Evolutionary conservation across 2,888 invertebrate species (phyloP), one percentile per base, ranked within the genome.

Genomic region (Troglohyphantes excavatus): DNA sequence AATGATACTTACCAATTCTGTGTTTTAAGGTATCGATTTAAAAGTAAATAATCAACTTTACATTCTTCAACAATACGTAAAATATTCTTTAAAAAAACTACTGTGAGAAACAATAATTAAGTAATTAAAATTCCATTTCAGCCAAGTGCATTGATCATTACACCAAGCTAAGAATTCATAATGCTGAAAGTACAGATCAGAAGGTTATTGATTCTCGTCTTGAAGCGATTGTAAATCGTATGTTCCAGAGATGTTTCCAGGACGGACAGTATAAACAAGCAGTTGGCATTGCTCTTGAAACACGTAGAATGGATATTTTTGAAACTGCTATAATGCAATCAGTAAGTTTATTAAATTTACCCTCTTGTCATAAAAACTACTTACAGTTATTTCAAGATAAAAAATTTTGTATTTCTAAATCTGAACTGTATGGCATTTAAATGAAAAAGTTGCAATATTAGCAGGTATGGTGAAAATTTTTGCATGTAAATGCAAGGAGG

Each of bases 71-170:
- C n/a, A n/a, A n/a, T n/a, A n/a, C n/a, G n/a, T n/a, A n/a, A n/a
- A n/a, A n/a, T n/a, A n/a, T n/a, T n/a, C n/a, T n/a, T n/a, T n/a
- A n/a, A n/a, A n/a, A n/a, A n/a, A n/a, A n/a, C n/a, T n/a, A n/a
- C n/a, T n/a, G n/a, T n/a, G n/a, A n/a, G n/a, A n/a, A n/a, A n/a
- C n/a, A n/a, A n/a, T n/a, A n/a, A n/a, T n/a, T n/a, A n/a, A n/a
- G n/a, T n/a, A n/a, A n/a, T n/a, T n/a, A n/a, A n/a, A 61, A 0
- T 21, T 72, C 23, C 75, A 33, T 94, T 94, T 79, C 92, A 95
- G 98, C 98, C 1, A 99, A 99, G 94, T 99, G 98, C 93, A 98
- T 99, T 92, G 99, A 99, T 94, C 97, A 96, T 93, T 99, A 99
- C 93, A 98, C 98, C 6, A 97, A 97, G 92, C 96, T 97, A 93